Evolutionary conservation across 2,888 invertebrate species (phyloP), one percentile per base, ranked within the genome.

Genomic region (Listrodromus nycthemerus): DNA sequence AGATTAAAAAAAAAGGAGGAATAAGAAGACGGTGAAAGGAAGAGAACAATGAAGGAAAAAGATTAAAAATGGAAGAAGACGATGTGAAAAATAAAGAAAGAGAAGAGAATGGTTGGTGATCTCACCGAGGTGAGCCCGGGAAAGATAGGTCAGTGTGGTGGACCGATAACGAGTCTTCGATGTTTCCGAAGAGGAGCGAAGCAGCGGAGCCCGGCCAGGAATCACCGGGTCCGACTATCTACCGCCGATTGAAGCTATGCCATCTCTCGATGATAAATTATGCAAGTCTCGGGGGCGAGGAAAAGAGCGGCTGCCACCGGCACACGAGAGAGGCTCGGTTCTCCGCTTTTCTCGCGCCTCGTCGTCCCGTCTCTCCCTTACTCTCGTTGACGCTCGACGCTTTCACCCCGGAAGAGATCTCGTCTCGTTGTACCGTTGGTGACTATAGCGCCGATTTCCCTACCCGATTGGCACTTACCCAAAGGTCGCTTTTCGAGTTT

Each of bases 401-500:
- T 27, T n/a, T 6, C 27, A 24, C 81, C 80, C 79, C 80, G 82
- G 83, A 87, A 87, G 83, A 88, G 88, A 86, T 77, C 63, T 66
- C 65, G 30, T 63, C 70, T 55, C 67, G 58, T 58, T 37, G 41
- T 66, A 65, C 73, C 45, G 37, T 37, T 21, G 33, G 65, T 37
- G 27, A 45, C 58, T 50, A 66, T 78, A 71, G 30, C n/a, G 19
- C 19, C n/a, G 74, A 33, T 77, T 52, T 33, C 33, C 37, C 63
- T 70, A 58, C 30, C 6, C 85, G 78, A 89, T 88, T 90, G 89
- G 90, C 88, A 50, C 24, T 67, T 70, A 76, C 81, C 89, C 89
- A 90, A 87, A 90, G 89, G 87, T 89, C 87, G 86, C 85, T 90
- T 88, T 88, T 90, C 86, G 82, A 86, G 82, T 82, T 84, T 66